Evolutionary conservation across 2,113 vertebrate genomes (phyloP).

Genomic region (Hippocampus comes): DNA sequence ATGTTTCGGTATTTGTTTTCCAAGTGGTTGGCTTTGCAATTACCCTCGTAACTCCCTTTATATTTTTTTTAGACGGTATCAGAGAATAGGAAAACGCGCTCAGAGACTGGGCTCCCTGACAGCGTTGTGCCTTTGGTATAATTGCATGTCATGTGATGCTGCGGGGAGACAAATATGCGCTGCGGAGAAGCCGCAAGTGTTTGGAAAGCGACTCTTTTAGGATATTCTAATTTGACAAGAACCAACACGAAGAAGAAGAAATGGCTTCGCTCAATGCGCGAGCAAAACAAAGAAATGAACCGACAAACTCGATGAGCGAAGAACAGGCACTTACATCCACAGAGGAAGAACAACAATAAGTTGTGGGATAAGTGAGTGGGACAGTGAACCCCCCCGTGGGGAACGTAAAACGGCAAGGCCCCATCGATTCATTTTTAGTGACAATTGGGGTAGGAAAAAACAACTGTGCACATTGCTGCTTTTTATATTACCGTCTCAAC

Average conservation of each 20-base stretch:
- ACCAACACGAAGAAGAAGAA: neutral
- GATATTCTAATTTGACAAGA: neutral
- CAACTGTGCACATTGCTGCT: neutral
- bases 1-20: slow-evolving; percentile 51
- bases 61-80: slow-evolving; percentile 57
- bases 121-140: slow-evolving; percentile 49
- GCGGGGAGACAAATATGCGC: slow-evolving; percentile 37
- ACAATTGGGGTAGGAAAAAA: no score
- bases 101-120: slow-evolving; percentile 44
- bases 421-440: no score
- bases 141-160: slow-evolving; percentile 54
- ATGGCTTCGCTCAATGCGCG: neutral
- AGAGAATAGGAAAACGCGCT: slow-evolving; percentile 60
- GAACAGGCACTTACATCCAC: neutral
- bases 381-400: no score
- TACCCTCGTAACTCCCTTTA: slow-evolving; percentile 59
- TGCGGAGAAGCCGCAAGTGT: neutral
- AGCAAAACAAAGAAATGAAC: neutral
- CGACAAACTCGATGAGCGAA: neutral
- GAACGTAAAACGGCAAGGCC: no score
- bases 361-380: neutral
- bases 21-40: slow-evolving; percentile 66
- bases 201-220: neutral
- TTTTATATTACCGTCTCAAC: neutral
- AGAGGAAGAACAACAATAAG: neutral